Percentiles rank a stretch among this genome's conserved stretches.
Conservation (phyloP, 2,888 invertebrate genomes). For the Drosophila mimica region DNA sequence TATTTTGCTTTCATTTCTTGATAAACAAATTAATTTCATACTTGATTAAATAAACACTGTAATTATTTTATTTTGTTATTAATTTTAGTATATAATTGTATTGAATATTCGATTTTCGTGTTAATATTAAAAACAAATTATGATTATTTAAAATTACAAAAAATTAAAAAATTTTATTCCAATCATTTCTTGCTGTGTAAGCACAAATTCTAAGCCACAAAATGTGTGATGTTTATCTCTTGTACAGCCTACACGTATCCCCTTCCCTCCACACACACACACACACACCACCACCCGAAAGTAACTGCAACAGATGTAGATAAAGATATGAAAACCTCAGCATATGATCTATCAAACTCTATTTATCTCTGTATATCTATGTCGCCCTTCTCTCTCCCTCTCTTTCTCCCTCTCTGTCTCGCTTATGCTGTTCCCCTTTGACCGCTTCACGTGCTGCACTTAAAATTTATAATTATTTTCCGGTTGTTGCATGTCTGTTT, state of each 20-base stretch:
- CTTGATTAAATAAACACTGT: background rate
- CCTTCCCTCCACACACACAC: background rate
- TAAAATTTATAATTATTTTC: constrained; percentile 79
- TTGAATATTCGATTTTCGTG: background rate
- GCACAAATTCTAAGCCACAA: constrained; percentile 62
- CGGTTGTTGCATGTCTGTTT: constrained; percentile 62
- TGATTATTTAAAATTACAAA: background rate
- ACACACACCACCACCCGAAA: background rate
- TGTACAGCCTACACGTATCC: constrained; percentile 46
- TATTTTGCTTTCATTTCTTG: background rate
- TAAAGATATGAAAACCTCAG: constrained; percentile 22
- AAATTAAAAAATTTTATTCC: background rate
- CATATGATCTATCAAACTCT: constrained; percentile 30
- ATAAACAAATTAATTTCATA: background rate
- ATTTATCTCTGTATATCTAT: background rate
- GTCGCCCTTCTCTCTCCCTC: background rate
- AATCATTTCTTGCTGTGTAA: constrained; percentile 3
- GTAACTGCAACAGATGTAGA: constrained; percentile 19
- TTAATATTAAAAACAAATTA: background rate
- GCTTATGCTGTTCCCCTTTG: constrained; percentile 1
- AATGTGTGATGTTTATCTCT: constrained; percentile 73
- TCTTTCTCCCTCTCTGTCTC: background rate
- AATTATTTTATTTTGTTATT: background rate
- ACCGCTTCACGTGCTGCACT: constrained; percentile 43
- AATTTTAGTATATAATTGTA: background rate